phyloP scores from a whole-genome alignment of 2,797 vertebrate species.

The Sebastes oblongus region DNA sequence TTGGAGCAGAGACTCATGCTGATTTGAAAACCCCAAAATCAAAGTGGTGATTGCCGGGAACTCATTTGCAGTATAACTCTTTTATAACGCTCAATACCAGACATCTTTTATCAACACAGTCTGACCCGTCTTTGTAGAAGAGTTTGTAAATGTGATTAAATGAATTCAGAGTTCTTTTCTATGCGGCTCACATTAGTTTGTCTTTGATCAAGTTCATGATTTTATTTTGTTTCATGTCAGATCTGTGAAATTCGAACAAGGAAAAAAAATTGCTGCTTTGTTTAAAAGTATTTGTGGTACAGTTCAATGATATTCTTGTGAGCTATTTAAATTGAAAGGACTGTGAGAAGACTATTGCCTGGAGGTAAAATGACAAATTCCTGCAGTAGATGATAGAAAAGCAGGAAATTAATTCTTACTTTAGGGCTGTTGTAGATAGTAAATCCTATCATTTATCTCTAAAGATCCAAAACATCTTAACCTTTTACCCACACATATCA shows the following conservation, averaged over 20 bases:
- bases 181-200: background rate
- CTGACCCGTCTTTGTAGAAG: background rate
- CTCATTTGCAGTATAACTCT: background rate
- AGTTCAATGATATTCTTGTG: conserved; percentile 21
- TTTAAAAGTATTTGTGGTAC: conserved; percentile 2
- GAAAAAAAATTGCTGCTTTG: background rate
- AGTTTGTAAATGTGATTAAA: conserved; percentile 14
- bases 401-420: conserved; percentile 28
- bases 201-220: conserved; percentile 15
- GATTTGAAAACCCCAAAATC: conserved; percentile 1
- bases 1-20: background rate
- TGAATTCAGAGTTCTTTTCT: conserved; percentile 6
- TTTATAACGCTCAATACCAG: background rate
- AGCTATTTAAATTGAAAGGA: conserved; percentile 35
- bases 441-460: conserved; percentile 23
- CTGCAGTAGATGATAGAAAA: conserved; percentile 6
- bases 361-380: conserved; percentile 30
- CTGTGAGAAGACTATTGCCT: conserved; percentile 8
- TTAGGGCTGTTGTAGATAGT: background rate
- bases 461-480: conserved; percentile 25
- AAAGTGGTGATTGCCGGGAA: background rate
- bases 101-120: background rate
- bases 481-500: conserved; percentile 5
- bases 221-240: conserved; percentile 1
- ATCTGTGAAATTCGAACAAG: background rate